phyloP scores from a whole-genome alignment of 2,113 vertebrate genomes.

The Cheilinus undulatus region DNA sequence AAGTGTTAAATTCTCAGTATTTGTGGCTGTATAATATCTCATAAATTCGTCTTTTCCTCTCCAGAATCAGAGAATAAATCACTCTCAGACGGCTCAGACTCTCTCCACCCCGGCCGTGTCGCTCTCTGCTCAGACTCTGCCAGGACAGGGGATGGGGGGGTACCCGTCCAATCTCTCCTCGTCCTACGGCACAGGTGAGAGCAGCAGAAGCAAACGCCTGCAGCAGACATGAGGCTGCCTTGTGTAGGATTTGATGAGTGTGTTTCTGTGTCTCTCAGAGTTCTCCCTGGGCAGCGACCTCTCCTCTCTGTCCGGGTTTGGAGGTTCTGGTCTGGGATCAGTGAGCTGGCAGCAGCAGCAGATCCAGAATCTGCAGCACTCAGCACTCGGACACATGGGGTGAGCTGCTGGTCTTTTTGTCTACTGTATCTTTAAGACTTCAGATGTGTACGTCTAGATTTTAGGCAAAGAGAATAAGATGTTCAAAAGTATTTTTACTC shows the following conservation, averaged over 20 bases:
- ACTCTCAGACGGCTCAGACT: slow-evolving; percentile 96
- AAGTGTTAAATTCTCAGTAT: no score
- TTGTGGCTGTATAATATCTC: no score
- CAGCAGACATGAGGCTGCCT: neutral
- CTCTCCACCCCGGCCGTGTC: slow-evolving; percentile 94
- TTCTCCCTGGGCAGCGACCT: slow-evolving; percentile 93
- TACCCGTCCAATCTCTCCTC: slow-evolving; percentile 94
- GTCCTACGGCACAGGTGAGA: slow-evolving; percentile 93
- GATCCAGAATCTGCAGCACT: slow-evolving; percentile 92
- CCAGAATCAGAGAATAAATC: slow-evolving; percentile 98
- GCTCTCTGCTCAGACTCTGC: slow-evolving; percentile 91
- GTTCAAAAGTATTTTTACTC: no score
- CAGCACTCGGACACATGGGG: slow-evolving; percentile 93
- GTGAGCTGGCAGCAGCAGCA: slow-evolving; percentile 96
- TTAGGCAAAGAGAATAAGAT: no score
- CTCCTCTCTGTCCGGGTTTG: slow-evolving; percentile 91
- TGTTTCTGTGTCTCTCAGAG: slow-evolving; percentile 78
- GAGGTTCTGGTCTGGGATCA: slow-evolving; percentile 90
- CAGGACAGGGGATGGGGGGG: slow-evolving; percentile 94
- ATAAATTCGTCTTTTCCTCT: slow-evolving; percentile 30
- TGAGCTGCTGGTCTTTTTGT: slow-evolving; percentile 86
- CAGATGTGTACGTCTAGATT: no score
- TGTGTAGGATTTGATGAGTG: neutral
- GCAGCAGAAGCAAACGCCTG: neutral
- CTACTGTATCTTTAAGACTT: no score